phyloP scores from a whole-genome alignment of 30 jellyfish, hydroid and myxozoan genomes.

The Cassiopea xamachana region DNA sequence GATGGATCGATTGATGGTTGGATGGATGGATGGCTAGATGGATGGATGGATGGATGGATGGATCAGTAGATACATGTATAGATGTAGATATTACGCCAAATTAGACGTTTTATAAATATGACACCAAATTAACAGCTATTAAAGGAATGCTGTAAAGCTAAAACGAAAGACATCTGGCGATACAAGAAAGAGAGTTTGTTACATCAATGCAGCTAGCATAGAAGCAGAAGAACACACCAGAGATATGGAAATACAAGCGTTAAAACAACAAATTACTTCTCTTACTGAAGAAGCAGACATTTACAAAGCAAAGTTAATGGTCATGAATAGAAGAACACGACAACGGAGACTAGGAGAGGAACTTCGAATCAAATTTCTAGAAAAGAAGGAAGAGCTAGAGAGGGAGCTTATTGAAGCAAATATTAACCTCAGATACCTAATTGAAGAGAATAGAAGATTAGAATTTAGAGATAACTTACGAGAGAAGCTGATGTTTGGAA shows the following conservation, averaged over 20 bases:
- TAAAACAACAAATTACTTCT: background rate
- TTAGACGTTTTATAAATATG: too few relatives aligned
- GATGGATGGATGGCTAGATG: too few relatives aligned
- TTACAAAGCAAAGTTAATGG: background rate
- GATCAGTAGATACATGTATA: too few relatives aligned
- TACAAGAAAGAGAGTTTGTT: background rate
- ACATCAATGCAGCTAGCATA: background rate
- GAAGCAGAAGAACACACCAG: background rate
- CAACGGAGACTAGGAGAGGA: constrained; percentile 6
- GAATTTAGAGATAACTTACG: constrained; percentile 12
- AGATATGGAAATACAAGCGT: background rate
- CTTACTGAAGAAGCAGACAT: background rate
- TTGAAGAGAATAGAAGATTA: background rate
- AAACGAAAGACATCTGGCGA: background rate
- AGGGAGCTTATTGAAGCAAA: background rate
- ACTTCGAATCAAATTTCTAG: background rate
- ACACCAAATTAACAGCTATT: too few relatives aligned
- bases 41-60: too few relatives aligned
- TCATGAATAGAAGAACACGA: background rate
- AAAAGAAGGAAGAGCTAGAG: background rate
- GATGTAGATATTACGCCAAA: too few relatives aligned
- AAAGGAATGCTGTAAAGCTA: background rate
- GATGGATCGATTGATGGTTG: too few relatives aligned
- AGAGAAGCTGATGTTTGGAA: background rate
- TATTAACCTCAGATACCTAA: background rate